Evolutionary conservation across 2,888 invertebrate species (phyloP).

Genomic region (Rotaria macrura): DNA sequence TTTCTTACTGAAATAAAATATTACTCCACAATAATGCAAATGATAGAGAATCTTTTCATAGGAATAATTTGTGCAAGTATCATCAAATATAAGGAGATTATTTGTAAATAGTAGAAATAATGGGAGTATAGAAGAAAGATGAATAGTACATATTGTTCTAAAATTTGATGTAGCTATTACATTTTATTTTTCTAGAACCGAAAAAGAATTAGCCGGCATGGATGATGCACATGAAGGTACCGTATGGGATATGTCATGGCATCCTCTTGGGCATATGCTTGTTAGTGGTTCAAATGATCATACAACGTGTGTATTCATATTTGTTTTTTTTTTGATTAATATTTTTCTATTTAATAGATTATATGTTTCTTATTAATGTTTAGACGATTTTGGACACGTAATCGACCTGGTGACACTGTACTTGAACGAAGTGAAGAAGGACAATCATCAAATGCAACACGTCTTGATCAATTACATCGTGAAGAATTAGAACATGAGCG

Average conservation of each 20-base stretch:
- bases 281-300: conserved; percentile 99
- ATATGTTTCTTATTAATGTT: conserved; percentile 38
- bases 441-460: background rate
- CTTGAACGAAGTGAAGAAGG: conserved; percentile 64
- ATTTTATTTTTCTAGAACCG: conserved; percentile 50
- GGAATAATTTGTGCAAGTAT: too few relatives aligned
- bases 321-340: background rate
- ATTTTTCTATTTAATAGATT: background rate
- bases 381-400: conserved; percentile 91
- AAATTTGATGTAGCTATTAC: background rate
- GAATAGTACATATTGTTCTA: background rate
- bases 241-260: conserved; percentile 98
- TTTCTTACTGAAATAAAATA: too few relatives aligned
- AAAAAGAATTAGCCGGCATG: conserved; percentile 92
- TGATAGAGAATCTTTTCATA: too few relatives aligned
- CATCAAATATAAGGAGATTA: too few relatives aligned
- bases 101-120: too few relatives aligned
- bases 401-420: conserved; percentile 92
- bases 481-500: conserved; percentile 58
- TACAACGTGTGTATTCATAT: conserved; percentile 55
- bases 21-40: too few relatives aligned
- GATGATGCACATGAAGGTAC: conserved; percentile 98
- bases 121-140: too few relatives aligned
- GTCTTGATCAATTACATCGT: background rate
- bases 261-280: conserved; percentile 92